phyloP scores from a whole-genome alignment of 2,888 invertebrate genomes.

The Scaptodrosophila latifasciaeformis region DNA sequence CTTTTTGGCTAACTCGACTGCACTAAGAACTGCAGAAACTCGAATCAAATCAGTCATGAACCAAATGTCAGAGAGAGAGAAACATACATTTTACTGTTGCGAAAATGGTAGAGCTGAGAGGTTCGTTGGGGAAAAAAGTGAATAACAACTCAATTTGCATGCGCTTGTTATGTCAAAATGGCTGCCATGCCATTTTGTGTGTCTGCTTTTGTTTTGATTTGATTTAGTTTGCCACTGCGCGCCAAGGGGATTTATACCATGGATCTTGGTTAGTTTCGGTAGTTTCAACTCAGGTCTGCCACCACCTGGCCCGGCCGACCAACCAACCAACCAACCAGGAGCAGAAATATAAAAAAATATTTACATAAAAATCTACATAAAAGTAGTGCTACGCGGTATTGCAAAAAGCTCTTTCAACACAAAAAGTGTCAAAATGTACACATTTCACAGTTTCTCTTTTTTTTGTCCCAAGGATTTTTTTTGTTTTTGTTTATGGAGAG shows the following conservation, averaged over 20 bases:
- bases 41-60: conserved; percentile 40
- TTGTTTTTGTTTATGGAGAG: neutral
- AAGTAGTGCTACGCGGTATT: too few relatives aligned
- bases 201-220: neutral
- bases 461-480: conserved; percentile 21
- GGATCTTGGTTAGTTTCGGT: too few relatives aligned
- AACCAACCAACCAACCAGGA: too few relatives aligned
- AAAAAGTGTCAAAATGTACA: conserved; percentile 4
- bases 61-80: conserved; percentile 10
- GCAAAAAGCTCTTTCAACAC: neutral
- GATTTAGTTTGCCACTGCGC: neutral
- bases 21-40: conserved; percentile 21
- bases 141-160: conserved; percentile 42
- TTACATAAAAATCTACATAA: conserved; percentile 53
- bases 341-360: too few relatives aligned
- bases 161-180: conserved; percentile 23
- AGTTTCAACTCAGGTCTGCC: too few relatives aligned
- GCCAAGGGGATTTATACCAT: neutral
- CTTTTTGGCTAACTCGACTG: too few relatives aligned
- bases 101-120: too few relatives aligned
- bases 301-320: too few relatives aligned
- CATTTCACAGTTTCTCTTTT: conserved; percentile 6
- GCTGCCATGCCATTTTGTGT: neutral
- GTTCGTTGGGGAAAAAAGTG: too few relatives aligned
- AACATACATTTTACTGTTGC: neutral